These are phyloP conservation scores for Formicarius rufipectus DNA, from an alignment of 2,113 vertebrate species.

Conservation along the genomic window DNA sequence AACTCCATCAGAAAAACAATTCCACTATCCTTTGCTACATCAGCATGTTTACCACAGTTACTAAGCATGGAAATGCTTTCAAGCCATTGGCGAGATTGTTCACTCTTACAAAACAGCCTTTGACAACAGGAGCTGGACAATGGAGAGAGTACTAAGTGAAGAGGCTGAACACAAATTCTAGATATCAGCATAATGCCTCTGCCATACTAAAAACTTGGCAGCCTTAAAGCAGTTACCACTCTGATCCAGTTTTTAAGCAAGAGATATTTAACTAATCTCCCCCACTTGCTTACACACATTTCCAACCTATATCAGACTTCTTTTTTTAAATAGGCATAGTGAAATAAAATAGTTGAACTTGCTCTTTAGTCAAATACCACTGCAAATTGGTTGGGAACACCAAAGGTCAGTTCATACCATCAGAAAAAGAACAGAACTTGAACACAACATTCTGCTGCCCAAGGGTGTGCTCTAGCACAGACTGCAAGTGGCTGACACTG, in stretches of 20 bases:
- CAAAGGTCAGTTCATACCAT: not conserved
- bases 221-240: not conserved
- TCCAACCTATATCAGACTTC: not conserved
- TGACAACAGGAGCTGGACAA: not conserved
- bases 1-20: not conserved
- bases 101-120: not conserved
- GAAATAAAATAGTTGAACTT: not conserved
- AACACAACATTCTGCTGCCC: not conserved
- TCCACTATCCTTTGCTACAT: not conserved
- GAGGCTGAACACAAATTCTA: not conserved
- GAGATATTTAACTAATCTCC: not conserved
- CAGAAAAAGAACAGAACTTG: not conserved
- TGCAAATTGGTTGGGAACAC: not conserved
- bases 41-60: not conserved
- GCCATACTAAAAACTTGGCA: not conserved
- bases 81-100: not conserved
- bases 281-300: not conserved
- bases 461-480: not conserved
- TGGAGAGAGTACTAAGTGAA: not conserved
- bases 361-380: not conserved
- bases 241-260: not conserved
- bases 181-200: not conserved
- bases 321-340: not conserved
- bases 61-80: not conserved
- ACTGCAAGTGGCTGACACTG: rapidly evolving